A percentile compares a stretch with the other conserved stretches of the same genome.
These are phyloP conservation scores for Babyrousa celebensis DNA, from an alignment of 2,797 vertebrate genomes.

Conservation along the genomic window DNA sequence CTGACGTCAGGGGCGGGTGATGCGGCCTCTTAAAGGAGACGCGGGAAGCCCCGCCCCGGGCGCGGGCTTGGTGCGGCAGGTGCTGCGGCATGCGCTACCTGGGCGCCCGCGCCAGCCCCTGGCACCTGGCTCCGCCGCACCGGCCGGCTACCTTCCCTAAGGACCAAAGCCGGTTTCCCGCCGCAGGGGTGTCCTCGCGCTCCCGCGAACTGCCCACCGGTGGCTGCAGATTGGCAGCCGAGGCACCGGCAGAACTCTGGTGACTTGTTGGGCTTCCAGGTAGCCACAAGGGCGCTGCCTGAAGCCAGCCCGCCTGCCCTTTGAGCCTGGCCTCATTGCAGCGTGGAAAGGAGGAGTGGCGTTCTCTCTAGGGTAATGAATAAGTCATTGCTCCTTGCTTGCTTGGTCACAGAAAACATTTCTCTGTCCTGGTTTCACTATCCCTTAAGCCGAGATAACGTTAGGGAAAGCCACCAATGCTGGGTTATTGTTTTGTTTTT, in stretches of 20 bases:
- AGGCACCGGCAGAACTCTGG: background rate
- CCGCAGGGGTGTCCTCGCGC: background rate
- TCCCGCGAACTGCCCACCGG: background rate
- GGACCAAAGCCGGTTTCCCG: background rate
- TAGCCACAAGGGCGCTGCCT: conserved; percentile 24
- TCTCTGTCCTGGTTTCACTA: conserved; percentile 45
- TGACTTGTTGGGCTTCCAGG: conserved; percentile 57
- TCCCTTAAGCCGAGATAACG: background rate
- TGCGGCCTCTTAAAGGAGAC: conserved; percentile 87
- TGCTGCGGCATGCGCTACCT: background rate
- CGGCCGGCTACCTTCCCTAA: fast-evolving
- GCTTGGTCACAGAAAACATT: conserved; percentile 19
- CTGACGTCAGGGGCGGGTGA: conserved; percentile 90
- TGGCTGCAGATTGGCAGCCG: background rate
- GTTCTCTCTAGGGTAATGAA: background rate
- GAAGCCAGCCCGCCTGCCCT: background rate
- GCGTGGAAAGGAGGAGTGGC: background rate
- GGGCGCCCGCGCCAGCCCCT: fast-evolving
- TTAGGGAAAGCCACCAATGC: background rate
- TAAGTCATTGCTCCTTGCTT: conserved; percentile 55
- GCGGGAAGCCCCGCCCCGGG: conserved; percentile 84
- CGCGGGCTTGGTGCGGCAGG: background rate
- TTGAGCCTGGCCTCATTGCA: conserved; percentile 50
- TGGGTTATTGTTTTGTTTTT: background rate
- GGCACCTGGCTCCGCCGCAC: fast-evolving